Percentiles rank a stretch among this genome's conserved stretches.
These are phyloP conservation scores for Trissoscelio sp. DNA, from an alignment of 2,888 invertebrate species.

Conservation along the genomic window DNA sequence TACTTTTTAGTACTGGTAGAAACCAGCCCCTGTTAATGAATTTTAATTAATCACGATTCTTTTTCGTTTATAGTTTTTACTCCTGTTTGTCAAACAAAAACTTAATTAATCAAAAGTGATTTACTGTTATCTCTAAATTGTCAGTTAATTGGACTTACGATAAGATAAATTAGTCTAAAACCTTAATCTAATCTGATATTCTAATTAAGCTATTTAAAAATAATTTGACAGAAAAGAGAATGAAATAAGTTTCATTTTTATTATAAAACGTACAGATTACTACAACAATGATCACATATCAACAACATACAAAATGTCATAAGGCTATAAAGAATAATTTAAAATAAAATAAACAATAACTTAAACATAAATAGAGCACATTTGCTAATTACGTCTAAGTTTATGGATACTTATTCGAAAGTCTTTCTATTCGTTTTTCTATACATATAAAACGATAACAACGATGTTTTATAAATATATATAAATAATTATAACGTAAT, in stretches of 20 bases:
- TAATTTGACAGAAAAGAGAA: conserved; percentile 1
- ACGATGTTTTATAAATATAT: conserved; percentile 21
- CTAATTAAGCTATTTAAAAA: not conserved
- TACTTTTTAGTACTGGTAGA: too few species aligned
- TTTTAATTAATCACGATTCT: too few species aligned
- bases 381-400: conserved; percentile 20
- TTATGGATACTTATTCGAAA: conserved; percentile 31
- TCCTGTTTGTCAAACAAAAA: too few species aligned
- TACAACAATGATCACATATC: conserved; percentile 50
- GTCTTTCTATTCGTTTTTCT: not conserved
- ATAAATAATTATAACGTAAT: conserved; percentile 20
- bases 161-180: not conserved
- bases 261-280: conserved; percentile 66
- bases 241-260: conserved; percentile 55
- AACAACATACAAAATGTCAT: conserved; percentile 38
- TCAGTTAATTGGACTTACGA: too few species aligned
- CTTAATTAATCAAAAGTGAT: too few species aligned
- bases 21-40: too few species aligned
- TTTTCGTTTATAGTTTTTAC: too few species aligned
- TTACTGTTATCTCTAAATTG: too few species aligned
- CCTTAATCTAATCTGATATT: not conserved
- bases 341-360: conserved; percentile 45
- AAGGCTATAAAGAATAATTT: conserved; percentile 44
- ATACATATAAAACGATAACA: not conserved
- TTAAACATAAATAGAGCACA: conserved; percentile 59